A percentile compares a stretch with the other conserved stretches of the same genome.
Conservation (phyloP, 2,888 invertebrate genomes). For the Scaptomyza reducta region DNA sequence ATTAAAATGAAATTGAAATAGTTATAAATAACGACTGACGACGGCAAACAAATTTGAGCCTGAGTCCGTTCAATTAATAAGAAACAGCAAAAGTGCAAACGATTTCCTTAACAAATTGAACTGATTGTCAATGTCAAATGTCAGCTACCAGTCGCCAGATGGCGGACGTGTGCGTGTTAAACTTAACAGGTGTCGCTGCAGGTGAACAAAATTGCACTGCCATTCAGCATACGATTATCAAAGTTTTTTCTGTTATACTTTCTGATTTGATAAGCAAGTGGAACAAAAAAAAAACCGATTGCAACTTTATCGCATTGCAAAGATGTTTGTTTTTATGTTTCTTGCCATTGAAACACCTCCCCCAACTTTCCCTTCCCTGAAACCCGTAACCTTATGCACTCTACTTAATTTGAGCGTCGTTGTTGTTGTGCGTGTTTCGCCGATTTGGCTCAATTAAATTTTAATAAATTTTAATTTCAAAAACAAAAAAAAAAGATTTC, state of each 20-base stretch:
- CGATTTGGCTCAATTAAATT: conserved; percentile 70
- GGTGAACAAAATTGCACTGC: background rate
- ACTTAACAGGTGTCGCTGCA: conserved; percentile 14
- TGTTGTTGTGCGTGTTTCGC: conserved; percentile 17
- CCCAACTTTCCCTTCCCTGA: background rate
- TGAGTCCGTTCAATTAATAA: conserved; percentile 65
- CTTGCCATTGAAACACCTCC: background rate
- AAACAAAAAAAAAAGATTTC: conserved; percentile 50
- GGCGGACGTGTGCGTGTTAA: conserved; percentile 13
- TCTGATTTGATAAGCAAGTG: conserved; percentile 11
- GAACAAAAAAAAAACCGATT: conserved; percentile 4
- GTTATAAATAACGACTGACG: conserved; percentile 65
- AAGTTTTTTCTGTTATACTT: background rate
- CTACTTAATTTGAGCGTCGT: conserved; percentile 31
- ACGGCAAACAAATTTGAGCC: conserved; percentile 28
- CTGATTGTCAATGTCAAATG: conserved; percentile 69
- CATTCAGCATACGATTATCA: conserved; percentile 2
- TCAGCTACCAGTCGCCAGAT: conserved; percentile 15
- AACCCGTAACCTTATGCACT: conserved; percentile 3
- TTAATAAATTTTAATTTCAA: conserved; percentile 73
- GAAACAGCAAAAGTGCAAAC: conserved; percentile 58
- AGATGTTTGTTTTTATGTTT: background rate
- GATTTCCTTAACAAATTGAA: conserved; percentile 63
- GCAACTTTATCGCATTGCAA: background rate
- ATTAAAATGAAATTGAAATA: conserved; percentile 51